These are phyloP conservation scores for Probosciger aterrimus DNA, from an alignment of 2,113 vertebrate species.

Conservation along the genomic window DNA sequence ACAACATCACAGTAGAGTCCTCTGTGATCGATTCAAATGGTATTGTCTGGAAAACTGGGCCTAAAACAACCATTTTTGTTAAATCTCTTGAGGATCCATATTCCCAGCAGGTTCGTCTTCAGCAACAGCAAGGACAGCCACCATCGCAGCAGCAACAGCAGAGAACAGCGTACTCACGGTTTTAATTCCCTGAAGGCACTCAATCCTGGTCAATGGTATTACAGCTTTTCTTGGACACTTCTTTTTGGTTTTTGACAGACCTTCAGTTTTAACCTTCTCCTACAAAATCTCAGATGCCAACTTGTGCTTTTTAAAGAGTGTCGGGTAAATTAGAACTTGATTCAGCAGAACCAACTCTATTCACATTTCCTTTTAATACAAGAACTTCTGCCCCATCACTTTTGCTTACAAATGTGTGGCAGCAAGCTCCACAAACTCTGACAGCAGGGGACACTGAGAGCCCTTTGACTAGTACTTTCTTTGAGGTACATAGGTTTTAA, in stretches of 20 bases:
- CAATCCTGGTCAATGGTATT: background rate
- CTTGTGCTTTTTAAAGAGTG: background rate
- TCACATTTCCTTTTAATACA: background rate
- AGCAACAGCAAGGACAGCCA: slow-evolving; percentile 80
- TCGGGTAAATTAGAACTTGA: background rate
- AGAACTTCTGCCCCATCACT: background rate
- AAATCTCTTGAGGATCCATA: slow-evolving; percentile 95
- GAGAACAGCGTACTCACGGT: slow-evolving; percentile 74
- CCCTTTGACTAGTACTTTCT: background rate
- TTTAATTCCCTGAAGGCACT: slow-evolving; percentile 26
- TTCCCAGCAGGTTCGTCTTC: slow-evolving; percentile 90
- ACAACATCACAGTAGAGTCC: slow-evolving; percentile 92
- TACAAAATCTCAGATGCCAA: background rate
- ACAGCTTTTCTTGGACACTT: background rate
- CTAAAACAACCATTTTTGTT: slow-evolving; percentile 87
- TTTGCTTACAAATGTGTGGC: background rate
- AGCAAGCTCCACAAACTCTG: background rate
- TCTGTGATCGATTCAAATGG: slow-evolving; percentile 92
- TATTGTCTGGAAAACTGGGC: slow-evolving; percentile 92
- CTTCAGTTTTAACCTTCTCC: background rate
- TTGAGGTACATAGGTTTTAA: background rate
- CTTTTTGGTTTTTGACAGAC: background rate
- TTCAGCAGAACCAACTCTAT: background rate
- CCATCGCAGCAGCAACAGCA: slow-evolving; percentile 75
- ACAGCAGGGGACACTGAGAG: background rate